Evolutionary conservation across 2,797 vertebrate species (phyloP).

Genomic region (Steatocranus sp.): DNA sequence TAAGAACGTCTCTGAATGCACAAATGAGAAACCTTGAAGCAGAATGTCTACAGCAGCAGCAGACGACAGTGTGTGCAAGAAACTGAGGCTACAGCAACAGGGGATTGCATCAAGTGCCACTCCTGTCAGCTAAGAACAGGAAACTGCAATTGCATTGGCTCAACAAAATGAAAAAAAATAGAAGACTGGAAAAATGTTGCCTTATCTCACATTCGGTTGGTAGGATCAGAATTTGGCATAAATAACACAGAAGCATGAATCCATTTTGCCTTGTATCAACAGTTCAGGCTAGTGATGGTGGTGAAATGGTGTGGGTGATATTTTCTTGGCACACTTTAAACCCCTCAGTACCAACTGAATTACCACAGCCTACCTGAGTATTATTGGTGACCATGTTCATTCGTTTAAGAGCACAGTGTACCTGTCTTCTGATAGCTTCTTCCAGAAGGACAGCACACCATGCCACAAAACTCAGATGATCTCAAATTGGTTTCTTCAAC

Average conservation of each 20-base stretch:
- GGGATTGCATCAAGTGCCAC: not conserved
- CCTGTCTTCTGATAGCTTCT: not conserved
- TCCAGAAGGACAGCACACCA: not conserved
- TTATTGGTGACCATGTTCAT: not conserved
- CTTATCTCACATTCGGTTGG: not conserved
- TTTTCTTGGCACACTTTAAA: not conserved
- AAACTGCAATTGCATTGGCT: not conserved
- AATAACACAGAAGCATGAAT: not conserved
- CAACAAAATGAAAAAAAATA: not conserved
- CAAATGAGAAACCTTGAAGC: not conserved
- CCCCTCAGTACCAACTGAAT: not conserved
- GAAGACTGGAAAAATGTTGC: not conserved
- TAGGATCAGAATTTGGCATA: not conserved
- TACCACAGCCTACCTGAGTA: not conserved
- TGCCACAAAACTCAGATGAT: not conserved
- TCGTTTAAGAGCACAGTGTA: not conserved
- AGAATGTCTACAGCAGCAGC: not conserved
- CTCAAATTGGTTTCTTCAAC: not conserved
- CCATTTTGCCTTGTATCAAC: not conserved
- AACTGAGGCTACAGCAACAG: not conserved
- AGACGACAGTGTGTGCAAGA: not conserved
- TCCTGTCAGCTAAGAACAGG: not conserved
- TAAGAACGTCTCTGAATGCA: not conserved
- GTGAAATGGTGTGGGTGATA: not conserved
- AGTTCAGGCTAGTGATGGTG: not conserved